Conservation (phyloP, 1,140 invertebrate species). For the Neodiprion virginianus region DNA sequence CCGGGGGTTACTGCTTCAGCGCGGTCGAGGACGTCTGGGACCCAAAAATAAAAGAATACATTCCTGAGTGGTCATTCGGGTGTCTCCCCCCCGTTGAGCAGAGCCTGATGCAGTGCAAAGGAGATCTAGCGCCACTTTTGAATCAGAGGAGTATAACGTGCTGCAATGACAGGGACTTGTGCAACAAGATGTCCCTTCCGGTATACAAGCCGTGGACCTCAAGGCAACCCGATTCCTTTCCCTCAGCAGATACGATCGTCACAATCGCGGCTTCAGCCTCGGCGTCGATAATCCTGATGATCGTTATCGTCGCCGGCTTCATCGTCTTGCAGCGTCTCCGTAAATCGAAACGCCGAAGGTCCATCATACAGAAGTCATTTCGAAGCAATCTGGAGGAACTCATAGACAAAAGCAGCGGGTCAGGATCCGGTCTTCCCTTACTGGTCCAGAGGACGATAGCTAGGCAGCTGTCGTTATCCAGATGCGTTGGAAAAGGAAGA, state of each 20-base stretch:
- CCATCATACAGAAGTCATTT: constrained; percentile 53
- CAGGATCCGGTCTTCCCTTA: constrained; percentile 88
- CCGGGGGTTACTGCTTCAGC: constrained; percentile 87
- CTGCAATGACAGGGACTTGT: constrained; percentile 79
- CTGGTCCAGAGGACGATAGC: constrained; percentile 94
- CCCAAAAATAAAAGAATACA: constrained; percentile 67
- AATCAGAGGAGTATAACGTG: constrained; percentile 84
- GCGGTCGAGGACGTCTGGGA: constrained; percentile 80
- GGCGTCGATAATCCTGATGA: constrained; percentile 69
- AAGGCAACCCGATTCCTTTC: constrained; percentile 56
- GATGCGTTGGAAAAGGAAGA: constrained; percentile 88
- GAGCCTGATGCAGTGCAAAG: constrained; percentile 91
- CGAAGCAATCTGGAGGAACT: constrained; percentile 70
- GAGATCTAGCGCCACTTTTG: constrained; percentile 78
- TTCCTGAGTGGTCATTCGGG: constrained; percentile 80
- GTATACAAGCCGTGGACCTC: constrained; percentile 69
- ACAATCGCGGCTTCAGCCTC: constrained; percentile 71
- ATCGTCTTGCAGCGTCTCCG: constrained; percentile 64
- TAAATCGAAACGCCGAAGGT: constrained; percentile 61
- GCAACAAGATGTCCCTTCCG: constrained; percentile 82
- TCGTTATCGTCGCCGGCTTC: constrained; percentile 67
- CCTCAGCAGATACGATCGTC: constrained; percentile 51
- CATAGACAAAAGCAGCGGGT: constrained; percentile 86
- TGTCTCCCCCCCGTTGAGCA: constrained; percentile 87
- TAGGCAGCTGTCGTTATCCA: constrained; percentile 86